Conservation (phyloP, 2,888 invertebrate genomes). For the Cephus rjabovi region DNA sequence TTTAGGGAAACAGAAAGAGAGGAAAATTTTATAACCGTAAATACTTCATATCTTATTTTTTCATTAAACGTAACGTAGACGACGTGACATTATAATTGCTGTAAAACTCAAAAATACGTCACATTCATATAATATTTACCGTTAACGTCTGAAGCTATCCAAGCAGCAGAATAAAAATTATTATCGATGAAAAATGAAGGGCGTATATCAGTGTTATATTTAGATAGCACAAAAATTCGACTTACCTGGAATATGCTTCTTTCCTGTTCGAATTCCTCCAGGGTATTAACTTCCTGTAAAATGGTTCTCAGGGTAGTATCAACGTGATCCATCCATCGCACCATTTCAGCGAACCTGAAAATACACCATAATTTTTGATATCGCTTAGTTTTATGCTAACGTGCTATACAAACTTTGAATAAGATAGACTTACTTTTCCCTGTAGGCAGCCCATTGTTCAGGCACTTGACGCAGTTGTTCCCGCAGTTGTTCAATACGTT, state of each 20-base stretch:
- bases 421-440: conserved; percentile 71
- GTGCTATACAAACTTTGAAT: background rate
- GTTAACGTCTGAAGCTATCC: conserved; percentile 57
- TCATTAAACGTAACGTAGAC: background rate
- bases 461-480: conserved; percentile 86
- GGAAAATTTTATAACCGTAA: background rate
- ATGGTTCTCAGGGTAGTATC: conserved; percentile 86
- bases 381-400: background rate
- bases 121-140: conserved; percentile 47
- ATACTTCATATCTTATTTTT: background rate
- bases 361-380: conserved; percentile 4
- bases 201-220: background rate
- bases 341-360: conserved; percentile 80
- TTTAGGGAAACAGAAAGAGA: conserved; percentile 40
- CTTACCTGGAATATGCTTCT: conserved; percentile 90
- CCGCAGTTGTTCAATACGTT: conserved; percentile 78
- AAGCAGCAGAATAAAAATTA: conserved; percentile 12
- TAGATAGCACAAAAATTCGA: conserved; percentile 8
- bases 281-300: conserved; percentile 84
- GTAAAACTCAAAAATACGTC: background rate
- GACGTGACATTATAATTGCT: background rate
- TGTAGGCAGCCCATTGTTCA: conserved; percentile 90
- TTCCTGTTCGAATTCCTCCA: conserved; percentile 91
- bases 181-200: background rate
- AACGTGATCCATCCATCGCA: conserved; percentile 91